Evolutionary conservation across 2,113 vertebrate genomes (phyloP), one percentile per base, ranked within the genome.

Genomic region (Elephas maximus): DNA sequence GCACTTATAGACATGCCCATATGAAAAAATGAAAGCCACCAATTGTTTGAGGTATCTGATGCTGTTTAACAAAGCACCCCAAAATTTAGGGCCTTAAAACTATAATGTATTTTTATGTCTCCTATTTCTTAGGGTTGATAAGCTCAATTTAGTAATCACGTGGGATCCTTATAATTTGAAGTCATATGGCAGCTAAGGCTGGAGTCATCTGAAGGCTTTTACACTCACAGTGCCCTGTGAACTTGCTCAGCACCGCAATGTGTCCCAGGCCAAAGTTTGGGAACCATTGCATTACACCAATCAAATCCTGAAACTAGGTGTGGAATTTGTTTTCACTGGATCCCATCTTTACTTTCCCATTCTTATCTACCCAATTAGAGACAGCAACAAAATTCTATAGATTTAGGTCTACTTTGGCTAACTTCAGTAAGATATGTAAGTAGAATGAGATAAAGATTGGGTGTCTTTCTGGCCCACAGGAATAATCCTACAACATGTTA

Each of bases 21-120:
- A 9, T 53, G 26, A 79, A 95, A 95, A 93, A 93, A 37, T 84
- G 15, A 83, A 93, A 48, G 60, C 24, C 86, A 63, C 17, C 33
- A 92, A 24, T 65, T 89, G 4, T 84, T 45, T 48, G 4, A 73
- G 14, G 18, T 80, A 69, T 53, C n/a, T 67, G 8, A 9, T 88
- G 28, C 18, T 30, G 24, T 62, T 14, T 24, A n/a, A 28, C 74
- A 88, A 44, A 63, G 24, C n/a, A 84, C n/a, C n/a, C 30, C 4
- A 62, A 37, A 8, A 73, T 86, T 14, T 45, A 21, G 1, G 37
- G 1, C 3, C 28, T 73, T 53, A 62, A 45, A 53, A 74, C 37
- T 76, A 63, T 14, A 77, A 45, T 5, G 21, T 2, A 30, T 51
- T 69, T 60, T 30, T 53, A 2, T 67, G 8, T 63, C 33, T 53